phyloP scores from a whole-genome alignment of 1,140 invertebrate genomes.

The Drosophila subobscura region DNA sequence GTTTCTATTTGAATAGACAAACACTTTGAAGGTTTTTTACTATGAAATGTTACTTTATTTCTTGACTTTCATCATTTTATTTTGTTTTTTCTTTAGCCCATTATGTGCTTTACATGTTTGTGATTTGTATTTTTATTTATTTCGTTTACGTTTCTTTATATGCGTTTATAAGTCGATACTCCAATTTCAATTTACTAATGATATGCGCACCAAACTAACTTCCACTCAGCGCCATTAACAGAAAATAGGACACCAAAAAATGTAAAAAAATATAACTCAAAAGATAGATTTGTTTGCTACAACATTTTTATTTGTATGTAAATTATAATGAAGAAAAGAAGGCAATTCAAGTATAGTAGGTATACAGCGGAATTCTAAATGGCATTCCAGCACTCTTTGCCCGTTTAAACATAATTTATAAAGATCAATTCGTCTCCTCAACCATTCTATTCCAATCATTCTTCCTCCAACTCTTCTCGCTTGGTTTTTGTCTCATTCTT shows the following conservation, averaged over 20 bases:
- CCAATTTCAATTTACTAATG: constrained; percentile 64
- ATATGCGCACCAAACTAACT: constrained; percentile 70
- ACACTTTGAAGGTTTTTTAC: constrained; percentile 28
- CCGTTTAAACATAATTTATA: constrained; percentile 52
- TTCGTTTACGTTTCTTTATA: constrained; percentile 53
- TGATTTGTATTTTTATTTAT: constrained; percentile 54
- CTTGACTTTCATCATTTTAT: constrained; percentile 46
- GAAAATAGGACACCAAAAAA: constrained; percentile 31
- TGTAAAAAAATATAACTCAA: constrained; percentile 21
- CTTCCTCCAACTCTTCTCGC: not conserved
- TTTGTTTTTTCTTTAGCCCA: constrained; percentile 60
- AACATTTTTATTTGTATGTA: constrained; percentile 65
- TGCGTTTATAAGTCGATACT: constrained; percentile 67
- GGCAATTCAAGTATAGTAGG: constrained; percentile 64
- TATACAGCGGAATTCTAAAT: constrained; percentile 69
- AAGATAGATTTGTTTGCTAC: constrained; percentile 56
- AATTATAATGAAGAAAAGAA: constrained; percentile 75
- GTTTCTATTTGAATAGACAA: not conserved
- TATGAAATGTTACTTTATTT: constrained; percentile 77
- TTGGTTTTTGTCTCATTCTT: not conserved
- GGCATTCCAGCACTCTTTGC: constrained; percentile 60
- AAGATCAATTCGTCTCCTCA: constrained; percentile 21
- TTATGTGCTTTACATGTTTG: constrained; percentile 79
- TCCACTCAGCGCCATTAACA: constrained; percentile 57
- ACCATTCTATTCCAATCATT: not conserved